Base-by-base conservation (phyloP, 1,140 invertebrate genomes). In the Drosophila eugracilis region DNA sequence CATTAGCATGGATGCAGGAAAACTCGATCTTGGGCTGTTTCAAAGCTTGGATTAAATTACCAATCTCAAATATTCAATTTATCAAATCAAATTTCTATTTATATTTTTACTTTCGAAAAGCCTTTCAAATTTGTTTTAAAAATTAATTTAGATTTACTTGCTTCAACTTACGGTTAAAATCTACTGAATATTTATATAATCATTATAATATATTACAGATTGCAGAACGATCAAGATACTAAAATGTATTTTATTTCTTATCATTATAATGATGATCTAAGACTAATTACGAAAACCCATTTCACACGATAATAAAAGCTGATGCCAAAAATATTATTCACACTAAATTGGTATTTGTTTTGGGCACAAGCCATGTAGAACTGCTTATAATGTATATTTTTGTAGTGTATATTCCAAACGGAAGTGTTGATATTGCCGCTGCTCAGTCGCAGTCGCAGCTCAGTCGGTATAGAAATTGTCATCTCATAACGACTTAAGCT, bases 401-500 rank as follows among this genome's bases (percentile, higher is more conserved):
- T 24, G 3, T 7, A 42, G 55, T 58, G 55, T 55, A 34, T 55
- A 34, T 14, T 7, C 37, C 39, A 58, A 76, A 62, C 66, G 80
- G 81, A 85, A 81, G 81, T 81, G 81, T 86, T 86, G 81, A 86
- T 85, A 85, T 80, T 80, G 58, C 67, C 67, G 53, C 72, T 60
- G 81, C 80, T 55, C 41, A 47, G 60, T 22, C 30, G 21, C 55
- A 62, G 41, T 52, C 45, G 32, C 73, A 41, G 72, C 30, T 49
- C 72, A 48, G 42, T 47, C 47, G 42, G 72, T 58, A 48, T 32
- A 57, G 50, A 75, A 84, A 73, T 78, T 60, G 75, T 84, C 83
- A 79, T 86, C 81, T 75, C 77, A 81, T 66, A 85, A 85, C 81
- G 81, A 88, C 77, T 85, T 85, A 81, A 85, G 77, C 77, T 81